phyloP scores from a whole-genome alignment of 2,888 invertebrate species.

The Callyntrura sp. region DNA sequence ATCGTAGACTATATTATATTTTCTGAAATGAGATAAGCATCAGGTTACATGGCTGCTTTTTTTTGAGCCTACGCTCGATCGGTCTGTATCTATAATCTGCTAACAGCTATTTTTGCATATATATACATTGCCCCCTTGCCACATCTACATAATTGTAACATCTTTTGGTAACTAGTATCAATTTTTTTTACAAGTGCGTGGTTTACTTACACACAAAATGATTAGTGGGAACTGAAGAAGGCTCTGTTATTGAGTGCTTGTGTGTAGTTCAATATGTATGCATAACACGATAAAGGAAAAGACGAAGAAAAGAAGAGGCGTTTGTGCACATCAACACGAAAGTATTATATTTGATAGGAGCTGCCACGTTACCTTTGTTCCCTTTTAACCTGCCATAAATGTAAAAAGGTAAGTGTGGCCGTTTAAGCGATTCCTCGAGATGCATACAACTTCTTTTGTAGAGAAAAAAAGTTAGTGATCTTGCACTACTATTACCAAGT shows the following conservation, averaged over 20 bases:
- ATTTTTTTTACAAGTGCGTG: conserved; percentile 36
- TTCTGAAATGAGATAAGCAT: conserved; percentile 55
- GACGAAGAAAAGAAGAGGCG: conserved; percentile 60
- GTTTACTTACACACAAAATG: conserved; percentile 41
- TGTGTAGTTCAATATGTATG: not conserved
- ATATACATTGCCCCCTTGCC: not conserved
- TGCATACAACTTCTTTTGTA: conserved; percentile 45
- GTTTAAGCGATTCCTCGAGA: conserved; percentile 31
- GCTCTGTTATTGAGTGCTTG: conserved; percentile 15
- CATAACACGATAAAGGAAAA: not conserved
- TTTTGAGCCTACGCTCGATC: conserved; percentile 29
- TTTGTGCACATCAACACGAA: conserved; percentile 44
- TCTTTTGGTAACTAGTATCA: conserved; percentile 10
- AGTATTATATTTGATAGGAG: not conserved
- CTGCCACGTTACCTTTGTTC: conserved; percentile 8
- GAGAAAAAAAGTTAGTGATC: conserved; percentile 33
- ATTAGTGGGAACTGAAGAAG: conserved; percentile 46
- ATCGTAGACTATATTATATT: conserved; percentile 22
- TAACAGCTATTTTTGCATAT: not conserved
- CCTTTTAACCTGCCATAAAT: conserved; percentile 56
- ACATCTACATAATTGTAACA: not conserved
- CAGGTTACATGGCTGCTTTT: conserved; percentile 56
- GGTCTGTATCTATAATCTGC: not conserved
- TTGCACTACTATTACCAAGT: conserved; percentile 9
- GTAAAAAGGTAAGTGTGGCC: conserved; percentile 68